These are phyloP conservation scores for Bombus polaris DNA, from an alignment of 1,140 invertebrate species.

Conservation along the genomic window DNA sequence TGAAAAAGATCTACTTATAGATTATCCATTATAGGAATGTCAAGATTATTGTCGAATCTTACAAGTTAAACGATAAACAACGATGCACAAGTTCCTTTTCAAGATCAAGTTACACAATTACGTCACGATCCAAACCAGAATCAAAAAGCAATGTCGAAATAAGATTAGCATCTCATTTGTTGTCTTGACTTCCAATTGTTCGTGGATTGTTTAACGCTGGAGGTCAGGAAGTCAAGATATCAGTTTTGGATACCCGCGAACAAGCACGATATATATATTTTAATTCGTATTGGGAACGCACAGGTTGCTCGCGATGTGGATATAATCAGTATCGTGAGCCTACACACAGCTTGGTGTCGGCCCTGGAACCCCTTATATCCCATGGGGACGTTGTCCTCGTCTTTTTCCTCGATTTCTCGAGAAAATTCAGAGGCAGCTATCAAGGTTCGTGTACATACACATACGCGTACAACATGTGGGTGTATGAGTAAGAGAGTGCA, in stretches of 20 bases:
- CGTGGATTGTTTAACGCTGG: neutral
- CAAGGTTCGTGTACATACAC: neutral
- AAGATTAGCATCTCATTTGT: neutral
- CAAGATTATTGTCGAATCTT: too few relatives aligned
- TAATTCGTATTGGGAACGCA: slow-evolving; percentile 72
- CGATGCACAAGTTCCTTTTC: too few relatives aligned
- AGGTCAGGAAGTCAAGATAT: slow-evolving; percentile 42
- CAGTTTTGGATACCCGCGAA: neutral
- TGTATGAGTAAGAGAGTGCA: slow-evolving; percentile 15
- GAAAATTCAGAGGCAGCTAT: slow-evolving; percentile 42
- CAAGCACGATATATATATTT: slow-evolving; percentile 42
- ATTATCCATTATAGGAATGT: too few relatives aligned
- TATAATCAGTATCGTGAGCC: slow-evolving; percentile 70
- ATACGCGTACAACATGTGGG: neutral
- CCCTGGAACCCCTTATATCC: slow-evolving; percentile 36
- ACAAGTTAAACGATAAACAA: too few relatives aligned
- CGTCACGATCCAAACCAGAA: neutral
- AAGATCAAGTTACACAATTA: too few relatives aligned
- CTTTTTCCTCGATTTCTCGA: slow-evolving; percentile 53
- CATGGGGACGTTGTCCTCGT: slow-evolving; percentile 37
- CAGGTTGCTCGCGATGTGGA: slow-evolving; percentile 35
- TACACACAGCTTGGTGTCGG: neutral
- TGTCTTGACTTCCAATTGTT: slow-evolving; percentile 9
- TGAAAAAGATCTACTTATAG: too few relatives aligned
- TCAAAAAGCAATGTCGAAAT: neutral